phyloP scores from a whole-genome alignment of 2,797 vertebrate genomes.

The Schizopygopsis malacanthus region DNA sequence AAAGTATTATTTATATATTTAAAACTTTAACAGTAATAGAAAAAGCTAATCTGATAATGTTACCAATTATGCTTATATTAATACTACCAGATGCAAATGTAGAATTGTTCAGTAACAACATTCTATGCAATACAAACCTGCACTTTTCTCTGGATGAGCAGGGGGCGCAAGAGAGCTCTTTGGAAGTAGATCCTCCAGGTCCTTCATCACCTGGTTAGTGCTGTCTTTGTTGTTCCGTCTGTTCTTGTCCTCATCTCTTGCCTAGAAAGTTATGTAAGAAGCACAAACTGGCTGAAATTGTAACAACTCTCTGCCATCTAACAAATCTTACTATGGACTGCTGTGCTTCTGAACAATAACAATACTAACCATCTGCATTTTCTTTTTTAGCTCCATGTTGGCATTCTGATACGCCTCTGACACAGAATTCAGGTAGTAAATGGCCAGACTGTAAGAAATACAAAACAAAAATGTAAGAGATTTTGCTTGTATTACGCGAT shows the following conservation, averaged over 20 bases:
- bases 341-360: not conserved
- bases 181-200: slow-evolving; percentile 84
- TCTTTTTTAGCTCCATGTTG: slow-evolving; percentile 93
- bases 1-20: not conserved
- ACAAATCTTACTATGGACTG: not conserved
- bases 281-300: not conserved
- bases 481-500: not conserved
- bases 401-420: slow-evolving; percentile 89
- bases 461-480: not conserved
- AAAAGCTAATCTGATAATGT: not conserved
- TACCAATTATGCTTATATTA: not conserved
- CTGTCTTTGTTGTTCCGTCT: slow-evolving; percentile 87
- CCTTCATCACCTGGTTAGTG: slow-evolving; percentile 83
- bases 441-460: slow-evolving; percentile 83
- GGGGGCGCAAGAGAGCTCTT: slow-evolving; percentile 66
- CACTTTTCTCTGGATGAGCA: slow-evolving; percentile 9
- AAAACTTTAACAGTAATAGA: not conserved
- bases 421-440: slow-evolving; percentile 95
- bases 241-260: slow-evolving; percentile 93
- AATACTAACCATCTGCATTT: slow-evolving; percentile 91
- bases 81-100: not conserved
- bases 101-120: not conserved
- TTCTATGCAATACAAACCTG: slow-evolving; percentile 46
- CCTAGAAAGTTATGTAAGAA: slow-evolving; percentile 69
- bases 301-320: not conserved